Base-by-base conservation (phyloP, 2,888 invertebrate genomes). In the Sepioteuthis lessoniana region DNA sequence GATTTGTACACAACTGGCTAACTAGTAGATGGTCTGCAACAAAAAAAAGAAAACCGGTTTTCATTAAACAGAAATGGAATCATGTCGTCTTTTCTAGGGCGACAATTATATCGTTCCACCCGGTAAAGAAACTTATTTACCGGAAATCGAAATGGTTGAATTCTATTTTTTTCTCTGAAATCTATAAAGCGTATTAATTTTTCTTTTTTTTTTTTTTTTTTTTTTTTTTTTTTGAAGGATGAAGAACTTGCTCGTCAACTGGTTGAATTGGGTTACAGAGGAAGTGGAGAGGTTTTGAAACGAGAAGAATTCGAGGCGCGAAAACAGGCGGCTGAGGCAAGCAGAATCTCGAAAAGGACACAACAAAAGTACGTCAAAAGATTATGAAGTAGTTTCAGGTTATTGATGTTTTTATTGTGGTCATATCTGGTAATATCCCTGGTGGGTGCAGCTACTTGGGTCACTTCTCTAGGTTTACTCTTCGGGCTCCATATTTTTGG, bases 211-310 rank as follows among this genome's bases (percentile, higher is more conserved):
- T 13, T 46, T 8, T 16, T 42, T 91, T n/a, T n/a, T 25, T 38
- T 42, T 4, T 1, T 91, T 38, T 42, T 28, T 42, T 2, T 28
- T 38, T 38, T 42, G 19, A 76, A 97, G 97, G 98, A 98, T 96
- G 98, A 98, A 93, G 97, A 97, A 35, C 97, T 98, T 50, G 98
- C 98, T 0, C 98, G 98, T 94, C 98, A 98, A 96, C 97, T 99
- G 90, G 98, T 98, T 38, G 98, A 98, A 96, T 97, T 98, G 95
- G 99, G 98, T 94, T 98, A 98, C 97, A 98, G 98, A 97, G 98
- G 97, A 25, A 97, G 97, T 96, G 97, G 97, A 25, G 97, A 97
- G 94, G 97, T 97, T 31, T 95, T 97, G 90, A 97, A 97, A 94
- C 94, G 97, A 94, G 97, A 97, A 94, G 97, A 97, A 94, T 97